phyloP scores from a whole-genome alignment of 2,113 vertebrate species.

The Origma solitaria region DNA sequence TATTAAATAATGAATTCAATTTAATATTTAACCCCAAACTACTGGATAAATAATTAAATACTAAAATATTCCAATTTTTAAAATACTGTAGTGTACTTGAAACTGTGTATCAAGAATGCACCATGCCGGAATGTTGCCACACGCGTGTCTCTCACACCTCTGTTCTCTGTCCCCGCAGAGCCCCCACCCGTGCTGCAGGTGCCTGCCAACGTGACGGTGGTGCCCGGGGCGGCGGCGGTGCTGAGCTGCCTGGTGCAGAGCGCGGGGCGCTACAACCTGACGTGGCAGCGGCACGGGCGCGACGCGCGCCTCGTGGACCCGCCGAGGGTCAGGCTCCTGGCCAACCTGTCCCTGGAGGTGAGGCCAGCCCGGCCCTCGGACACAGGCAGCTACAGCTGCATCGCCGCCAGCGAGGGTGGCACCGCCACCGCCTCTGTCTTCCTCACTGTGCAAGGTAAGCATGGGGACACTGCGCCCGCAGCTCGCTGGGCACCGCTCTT shows the following conservation, averaged over 20 bases:
- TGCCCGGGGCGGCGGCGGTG: slow-evolving; percentile 76
- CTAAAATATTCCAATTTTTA: rapidly evolving
- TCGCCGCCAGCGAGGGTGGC: slow-evolving; percentile 84
- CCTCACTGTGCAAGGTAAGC: slow-evolving; percentile 88
- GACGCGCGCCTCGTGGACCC: slow-evolving; percentile 72
- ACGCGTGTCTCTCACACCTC: background rate
- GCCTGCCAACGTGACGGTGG: slow-evolving; percentile 75
- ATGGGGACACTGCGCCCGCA: rapidly evolving
- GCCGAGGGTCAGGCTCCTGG: slow-evolving; percentile 54
- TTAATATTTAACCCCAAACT: background rate
- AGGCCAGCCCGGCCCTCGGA: slow-evolving; percentile 67
- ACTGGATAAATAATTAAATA: background rate
- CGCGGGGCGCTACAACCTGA: slow-evolving; percentile 85
- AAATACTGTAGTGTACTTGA: rapidly evolving
- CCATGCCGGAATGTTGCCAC: background rate
- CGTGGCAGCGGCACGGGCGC: slow-evolving; percentile 79
- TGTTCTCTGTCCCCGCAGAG: slow-evolving; percentile 65
- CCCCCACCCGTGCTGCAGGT: slow-evolving; percentile 84
- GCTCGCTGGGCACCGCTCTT: rapidly evolving
- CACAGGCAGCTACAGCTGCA: slow-evolving; percentile 82
- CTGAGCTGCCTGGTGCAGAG: slow-evolving; percentile 84
- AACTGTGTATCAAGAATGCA: background rate
- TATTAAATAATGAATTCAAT: background rate
- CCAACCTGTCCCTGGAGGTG: slow-evolving; percentile 85
- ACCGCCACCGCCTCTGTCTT: slow-evolving; percentile 69